A percentile compares a stretch with the other conserved stretches of the same genome.
Evolutionary conservation across 23 tunicate genomes (phyloP).

Genomic region (Botrylloides violaceus): DNA sequence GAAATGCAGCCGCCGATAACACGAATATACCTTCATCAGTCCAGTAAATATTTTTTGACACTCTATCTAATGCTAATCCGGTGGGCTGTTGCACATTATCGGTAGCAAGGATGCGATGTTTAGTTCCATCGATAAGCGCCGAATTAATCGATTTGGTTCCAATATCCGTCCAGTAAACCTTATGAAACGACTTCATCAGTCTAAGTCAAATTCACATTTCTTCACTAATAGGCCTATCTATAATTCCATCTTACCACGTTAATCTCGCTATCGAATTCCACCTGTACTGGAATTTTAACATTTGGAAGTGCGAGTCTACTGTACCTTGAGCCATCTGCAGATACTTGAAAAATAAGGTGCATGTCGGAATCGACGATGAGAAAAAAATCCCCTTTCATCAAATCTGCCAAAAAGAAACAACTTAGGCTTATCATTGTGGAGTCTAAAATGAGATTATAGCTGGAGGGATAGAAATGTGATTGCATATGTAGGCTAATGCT

Average conservation of each 20-base stretch:
- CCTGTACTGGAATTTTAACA: constrained; percentile 54
- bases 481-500: too few relatives aligned
- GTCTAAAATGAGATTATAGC: too few relatives aligned
- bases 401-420: constrained; percentile 20
- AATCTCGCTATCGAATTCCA: constrained; percentile 50
- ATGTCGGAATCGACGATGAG: constrained; percentile 71
- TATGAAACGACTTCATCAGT: too few relatives aligned
- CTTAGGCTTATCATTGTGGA: too few relatives aligned
- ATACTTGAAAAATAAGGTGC: constrained; percentile 72
- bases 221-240: too few relatives aligned
- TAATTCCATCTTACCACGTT: constrained; percentile 21
- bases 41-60: constrained; percentile 63
- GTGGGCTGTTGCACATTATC: constrained; percentile 57
- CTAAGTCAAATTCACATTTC: too few relatives aligned
- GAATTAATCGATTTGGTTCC: constrained; percentile 49
- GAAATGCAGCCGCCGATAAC: too few relatives aligned
- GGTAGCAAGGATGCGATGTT: constrained; percentile 29
- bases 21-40: constrained; percentile 53
- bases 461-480: too few relatives aligned
- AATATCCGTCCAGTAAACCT: constrained; percentile 80
- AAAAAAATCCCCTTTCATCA: constrained; percentile 43
- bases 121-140: constrained; percentile 58
- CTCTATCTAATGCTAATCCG: constrained; percentile 49
- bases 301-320: constrained; percentile 38
- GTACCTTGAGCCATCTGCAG: constrained; percentile 37